Evolutionary conservation across 2,113 vertebrate species (phyloP), one percentile per base, ranked within the genome.

Genomic region (Geothlypis trichas): DNA sequence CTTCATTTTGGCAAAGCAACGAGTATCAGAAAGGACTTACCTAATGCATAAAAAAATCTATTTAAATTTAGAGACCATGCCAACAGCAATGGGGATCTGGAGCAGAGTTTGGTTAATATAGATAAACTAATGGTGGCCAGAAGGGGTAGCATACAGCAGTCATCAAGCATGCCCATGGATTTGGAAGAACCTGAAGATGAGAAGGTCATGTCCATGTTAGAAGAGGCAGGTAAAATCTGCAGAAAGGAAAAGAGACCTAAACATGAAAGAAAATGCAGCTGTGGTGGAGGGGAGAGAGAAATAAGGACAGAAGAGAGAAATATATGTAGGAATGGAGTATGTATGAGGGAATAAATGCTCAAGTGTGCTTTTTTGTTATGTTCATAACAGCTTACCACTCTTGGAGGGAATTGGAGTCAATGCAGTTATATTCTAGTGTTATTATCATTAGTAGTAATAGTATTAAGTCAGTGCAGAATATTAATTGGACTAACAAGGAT

Each of bases 161-260:
- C 76, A 87, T 92, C 82, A 90, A 80, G 61, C 87, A 86, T 47
- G 52, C 59, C 63, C 57, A 72, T 21, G 35, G 39, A 84, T 90
- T 57, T 78, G 75, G 87, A 90, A 93, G 72, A 90, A 90, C 51
- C 11, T 84, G 69, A 88, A 88, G 67, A 91, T 37, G 81, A 74
- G 62, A 75, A 75, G 71, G 63, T 65, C 26, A 41, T 20, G n/a
- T 24, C 33, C 61, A 52, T 18, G 17, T 67, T 68, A 71, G 65
- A 82, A 54, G 20, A 71, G 11, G 24, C 41, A 93, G 23, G 69
- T 11, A 83, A 83, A 96, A 93, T 65, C 86, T 72, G 73, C 44
- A 79, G 71, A 91, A 78, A 65, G 37, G 26, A 55, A 72, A 16
- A 54, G 51, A 78, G 30, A 81, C 11, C 13, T 55, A 15, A 21